Evolutionary conservation across 2,113 vertebrate species (phyloP), one percentile per base, ranked within the genome.

Genomic region (Todiramphus saurophagus): DNA sequence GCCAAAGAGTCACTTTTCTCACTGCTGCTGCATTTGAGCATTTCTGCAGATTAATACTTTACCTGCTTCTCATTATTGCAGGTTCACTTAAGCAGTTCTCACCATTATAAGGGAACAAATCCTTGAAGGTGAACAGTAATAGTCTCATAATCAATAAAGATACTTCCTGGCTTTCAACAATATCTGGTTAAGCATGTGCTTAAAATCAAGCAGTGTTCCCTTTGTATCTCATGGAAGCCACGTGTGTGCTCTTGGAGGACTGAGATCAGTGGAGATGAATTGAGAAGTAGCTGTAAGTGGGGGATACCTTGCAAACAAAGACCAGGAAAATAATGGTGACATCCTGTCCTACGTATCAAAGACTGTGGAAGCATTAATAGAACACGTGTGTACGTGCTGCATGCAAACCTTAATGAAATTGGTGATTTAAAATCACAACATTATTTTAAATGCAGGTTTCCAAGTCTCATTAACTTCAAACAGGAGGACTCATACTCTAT

Each of bases 391-490:
- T 35, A 19, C 0, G 1, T 84, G 63, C 27, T 89, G 60, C 58
- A 46, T 85, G 64, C n/a, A 94, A 96, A 89, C 81, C 67, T 92
- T 90, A 85, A 86, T 75, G 77, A 92, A 95, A 90, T 10, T 63
- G 59, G 63, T 79, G 56, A 89, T 95, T 97, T 93, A 94, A 96
- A 96, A 94, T 80, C 70, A 93, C 82, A 95, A 90, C 74, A 43
- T 86, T 88, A 90, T 91, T 95, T 89, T 53, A 92, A 94, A 87
- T 83, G 87, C 4, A 43, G 68, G 70, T 93, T 97, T 97, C 84
- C 53, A 96, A 96, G 89, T 84, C 93, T 96, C 97, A 97, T 98
- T 98, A 97, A 97, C 94, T 97, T 96, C 76, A 96, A 95, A 97
- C 94, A 96, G 96, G 93, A 94, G 95, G 89, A 97, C 97, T 97